A percentile compares a stretch with the other conserved stretches of the same genome.
Conservation (phyloP, 2,113 vertebrate genomes). For the Gasterosteus aculeatus region DNA sequence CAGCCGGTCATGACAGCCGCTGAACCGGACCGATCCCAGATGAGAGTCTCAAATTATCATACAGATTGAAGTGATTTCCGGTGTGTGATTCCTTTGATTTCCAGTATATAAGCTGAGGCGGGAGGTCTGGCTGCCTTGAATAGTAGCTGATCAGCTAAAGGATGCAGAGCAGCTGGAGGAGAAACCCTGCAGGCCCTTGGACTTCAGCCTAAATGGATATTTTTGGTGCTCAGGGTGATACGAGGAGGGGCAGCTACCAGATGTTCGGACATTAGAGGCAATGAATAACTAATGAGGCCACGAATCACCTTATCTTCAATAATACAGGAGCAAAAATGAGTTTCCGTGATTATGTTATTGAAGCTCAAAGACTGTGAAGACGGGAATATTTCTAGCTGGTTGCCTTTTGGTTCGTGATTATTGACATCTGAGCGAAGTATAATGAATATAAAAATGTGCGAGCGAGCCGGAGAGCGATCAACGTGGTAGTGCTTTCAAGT, state of each 20-base stretch:
- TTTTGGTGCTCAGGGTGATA: slow-evolving; percentile 19
- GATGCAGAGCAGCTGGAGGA: slow-evolving; percentile 39
- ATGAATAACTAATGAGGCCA: slow-evolving; percentile 72
- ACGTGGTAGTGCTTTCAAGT: neutral
- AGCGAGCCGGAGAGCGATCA: neutral
- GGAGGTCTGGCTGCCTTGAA: slow-evolving; percentile 55
- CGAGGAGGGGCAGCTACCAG: slow-evolving; percentile 53
- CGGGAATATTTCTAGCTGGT: slow-evolving; percentile 14
- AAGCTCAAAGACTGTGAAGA: slow-evolving; percentile 22
- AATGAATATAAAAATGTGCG: neutral
- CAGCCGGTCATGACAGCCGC: slow-evolving; percentile 30
- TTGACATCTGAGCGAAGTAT: neutral
- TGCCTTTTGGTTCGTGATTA: slow-evolving; percentile 24
- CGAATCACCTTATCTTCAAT: slow-evolving; percentile 42
- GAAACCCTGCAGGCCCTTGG: slow-evolving; percentile 28
- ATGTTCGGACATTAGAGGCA: slow-evolving; percentile 68
- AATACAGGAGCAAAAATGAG: slow-evolving; percentile 32
- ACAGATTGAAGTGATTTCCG: slow-evolving; percentile 66
- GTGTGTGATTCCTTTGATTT: slow-evolving; percentile 62
- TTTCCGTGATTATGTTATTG: slow-evolving; percentile 34
- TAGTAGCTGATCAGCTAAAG: slow-evolving; percentile 53
- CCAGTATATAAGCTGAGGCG: slow-evolving; percentile 40
- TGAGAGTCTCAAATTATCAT: slow-evolving; percentile 61
- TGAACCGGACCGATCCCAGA: slow-evolving; percentile 39
- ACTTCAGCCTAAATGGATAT: slow-evolving; percentile 32